Percentiles rank a stretch among this genome's conserved stretches.
phyloP scores from a whole-genome alignment of 2,797 vertebrate species.

The Orientallactaga sibirica region DNA sequence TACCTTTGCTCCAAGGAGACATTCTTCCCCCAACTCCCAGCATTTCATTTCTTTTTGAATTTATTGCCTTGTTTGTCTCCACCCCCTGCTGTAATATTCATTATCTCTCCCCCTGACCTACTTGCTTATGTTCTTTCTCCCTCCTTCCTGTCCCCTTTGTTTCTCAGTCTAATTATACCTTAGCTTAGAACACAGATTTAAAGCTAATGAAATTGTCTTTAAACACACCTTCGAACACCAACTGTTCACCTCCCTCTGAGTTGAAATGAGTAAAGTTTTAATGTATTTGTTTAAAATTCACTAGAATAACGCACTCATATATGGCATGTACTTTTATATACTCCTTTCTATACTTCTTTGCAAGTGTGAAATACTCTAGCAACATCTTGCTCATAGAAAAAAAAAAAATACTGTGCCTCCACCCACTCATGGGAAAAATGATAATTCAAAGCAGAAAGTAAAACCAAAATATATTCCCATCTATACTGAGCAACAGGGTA shows the following conservation, averaged over 20 bases:
- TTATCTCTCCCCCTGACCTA: not conserved
- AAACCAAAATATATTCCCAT: constrained; percentile 7
- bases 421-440: not conserved
- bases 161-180: constrained; percentile 65
- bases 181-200: constrained; percentile 58
- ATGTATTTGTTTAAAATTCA: constrained; percentile 72
- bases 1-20: not conserved
- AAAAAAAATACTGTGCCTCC: too few relatives aligned
- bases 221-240: constrained; percentile 62
- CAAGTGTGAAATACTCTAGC: not conserved
- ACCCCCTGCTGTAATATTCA: not conserved
- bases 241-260: constrained; percentile 63
- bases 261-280: constrained; percentile 67
- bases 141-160: not conserved
- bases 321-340: not conserved
- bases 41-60: not conserved
- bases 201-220: constrained; percentile 62
- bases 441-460: not conserved
- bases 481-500: not conserved
- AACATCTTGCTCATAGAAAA: not conserved
- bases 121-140: not conserved
- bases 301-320: not conserved
- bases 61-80: not conserved
- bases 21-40: not conserved
- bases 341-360: not conserved